A percentile compares a stretch with the other conserved stretches of the same genome.
Conservation (phyloP, 1,140 invertebrate genomes). For the Hermetia illucens region DNA sequence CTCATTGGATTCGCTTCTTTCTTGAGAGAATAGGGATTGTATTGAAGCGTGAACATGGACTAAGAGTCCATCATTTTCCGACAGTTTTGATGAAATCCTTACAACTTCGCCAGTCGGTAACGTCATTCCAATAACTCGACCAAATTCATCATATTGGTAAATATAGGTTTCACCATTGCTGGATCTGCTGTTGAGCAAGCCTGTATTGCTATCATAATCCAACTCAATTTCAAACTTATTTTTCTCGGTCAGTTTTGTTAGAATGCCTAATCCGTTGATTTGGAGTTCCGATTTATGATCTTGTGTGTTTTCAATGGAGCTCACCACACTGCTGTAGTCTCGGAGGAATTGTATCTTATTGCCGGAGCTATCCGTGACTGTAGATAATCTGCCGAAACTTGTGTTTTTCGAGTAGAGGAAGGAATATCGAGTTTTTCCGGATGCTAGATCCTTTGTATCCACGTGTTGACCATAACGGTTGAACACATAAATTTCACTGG, state of each 20-base stretch:
- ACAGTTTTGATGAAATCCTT: slow-evolving; percentile 56
- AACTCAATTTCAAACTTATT: slow-evolving; percentile 67
- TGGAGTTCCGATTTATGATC: slow-evolving; percentile 82
- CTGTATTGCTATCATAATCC: slow-evolving; percentile 71
- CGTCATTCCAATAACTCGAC: slow-evolving; percentile 67
- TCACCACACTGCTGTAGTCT: slow-evolving; percentile 79
- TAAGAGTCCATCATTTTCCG: slow-evolving; percentile 56
- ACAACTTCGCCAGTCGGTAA: slow-evolving; percentile 82
- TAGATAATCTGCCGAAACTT: slow-evolving; percentile 84
- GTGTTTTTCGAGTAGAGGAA: slow-evolving; percentile 96
- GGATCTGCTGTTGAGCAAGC: slow-evolving; percentile 63
- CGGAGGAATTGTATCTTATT: slow-evolving; percentile 86
- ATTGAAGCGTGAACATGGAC: slow-evolving; percentile 44
- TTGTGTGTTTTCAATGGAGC: slow-evolving; percentile 86
- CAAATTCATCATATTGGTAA: slow-evolving; percentile 78
- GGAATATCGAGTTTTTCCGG: slow-evolving; percentile 80
- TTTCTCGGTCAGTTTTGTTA: slow-evolving; percentile 68
- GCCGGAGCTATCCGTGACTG: slow-evolving; percentile 80
- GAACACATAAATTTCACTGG: slow-evolving; percentile 88
- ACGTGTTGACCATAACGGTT: slow-evolving; percentile 90
- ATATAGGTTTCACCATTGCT: slow-evolving; percentile 74
- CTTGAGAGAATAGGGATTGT: slow-evolving; percentile 24
- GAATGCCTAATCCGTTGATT: slow-evolving; percentile 73
- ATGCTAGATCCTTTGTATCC: slow-evolving; percentile 82
- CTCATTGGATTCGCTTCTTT: slow-evolving; percentile 30